These are phyloP conservation scores for Siderastrea siderea DNA, from an alignment of 92 coral and sea anemone species.

Conservation along the genomic window DNA sequence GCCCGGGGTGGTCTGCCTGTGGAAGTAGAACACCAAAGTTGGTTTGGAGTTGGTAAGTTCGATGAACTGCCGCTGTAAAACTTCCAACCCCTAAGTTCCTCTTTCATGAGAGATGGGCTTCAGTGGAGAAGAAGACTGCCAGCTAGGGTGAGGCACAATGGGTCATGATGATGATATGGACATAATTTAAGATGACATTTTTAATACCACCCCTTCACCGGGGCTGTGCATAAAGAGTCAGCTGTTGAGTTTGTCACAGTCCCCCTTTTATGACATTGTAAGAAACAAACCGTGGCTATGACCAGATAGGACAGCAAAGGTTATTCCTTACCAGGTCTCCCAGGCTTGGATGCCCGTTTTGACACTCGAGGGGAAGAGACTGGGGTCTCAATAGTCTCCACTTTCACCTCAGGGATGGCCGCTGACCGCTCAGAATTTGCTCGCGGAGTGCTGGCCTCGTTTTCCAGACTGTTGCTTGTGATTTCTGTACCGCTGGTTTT, in stretches of 20 bases:
- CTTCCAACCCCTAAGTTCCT: no score
- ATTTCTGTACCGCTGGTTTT: slow-evolving; percentile 44
- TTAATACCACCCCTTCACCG: no score
- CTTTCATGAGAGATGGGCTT: no score
- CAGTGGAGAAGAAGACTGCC: no score
- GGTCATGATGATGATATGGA: no score
- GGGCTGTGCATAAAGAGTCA: no score
- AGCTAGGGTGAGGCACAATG: no score
- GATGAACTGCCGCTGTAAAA: no score
- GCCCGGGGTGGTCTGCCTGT: slow-evolving; percentile 80
- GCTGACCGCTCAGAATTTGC: slow-evolving; percentile 54
- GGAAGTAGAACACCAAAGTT: neutral
- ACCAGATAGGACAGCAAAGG: neutral
- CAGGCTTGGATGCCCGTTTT: slow-evolving; percentile 88
- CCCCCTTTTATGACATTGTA: no score
- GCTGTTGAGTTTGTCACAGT: no score
- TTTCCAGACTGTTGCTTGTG: slow-evolving; percentile 55
- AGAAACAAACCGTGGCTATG: neutral
- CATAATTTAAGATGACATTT: no score
- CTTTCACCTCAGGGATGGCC: slow-evolving; percentile 69
- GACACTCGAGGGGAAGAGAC: slow-evolving; percentile 82
- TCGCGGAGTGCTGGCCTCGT: slow-evolving; percentile 26
- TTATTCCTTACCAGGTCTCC: slow-evolving; percentile 77
- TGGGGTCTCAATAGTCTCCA: slow-evolving; percentile 81
- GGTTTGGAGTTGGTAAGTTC: neutral